Conservation (phyloP, 2,888 invertebrate genomes). For the Ariolimax columbianus region DNA sequence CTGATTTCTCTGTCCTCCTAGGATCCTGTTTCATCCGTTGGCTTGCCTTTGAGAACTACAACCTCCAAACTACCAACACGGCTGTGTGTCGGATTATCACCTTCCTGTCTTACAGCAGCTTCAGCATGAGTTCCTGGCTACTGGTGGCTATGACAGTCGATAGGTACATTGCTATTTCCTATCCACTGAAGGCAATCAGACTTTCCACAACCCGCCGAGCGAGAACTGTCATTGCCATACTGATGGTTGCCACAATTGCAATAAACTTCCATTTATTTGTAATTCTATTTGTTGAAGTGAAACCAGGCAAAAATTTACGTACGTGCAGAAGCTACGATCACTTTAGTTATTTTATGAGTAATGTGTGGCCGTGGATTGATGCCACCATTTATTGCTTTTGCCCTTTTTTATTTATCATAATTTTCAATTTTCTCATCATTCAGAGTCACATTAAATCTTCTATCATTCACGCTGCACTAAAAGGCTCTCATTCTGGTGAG, state of each 20-base stretch:
- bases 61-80: slow-evolving; percentile 38
- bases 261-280: slow-evolving; percentile 68
- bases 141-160: slow-evolving; percentile 73
- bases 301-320: slow-evolving; percentile 51
- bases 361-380: slow-evolving; percentile 71
- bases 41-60: slow-evolving; percentile 56
- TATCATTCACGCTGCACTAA: slow-evolving; percentile 50
- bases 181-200: slow-evolving; percentile 63
- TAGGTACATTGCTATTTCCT: slow-evolving; percentile 65
- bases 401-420: slow-evolving; percentile 65
- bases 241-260: slow-evolving; percentile 56
- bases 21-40: slow-evolving; percentile 64
- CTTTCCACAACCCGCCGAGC: slow-evolving; percentile 62
- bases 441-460: slow-evolving; percentile 57
- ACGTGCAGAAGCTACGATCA: slow-evolving; percentile 57
- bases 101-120: slow-evolving; percentile 65
- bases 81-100: slow-evolving; percentile 59
- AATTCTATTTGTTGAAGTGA: slow-evolving; percentile 58
- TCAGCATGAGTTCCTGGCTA: slow-evolving; percentile 68
- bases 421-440: slow-evolving; percentile 70
- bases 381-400: slow-evolving; percentile 69
- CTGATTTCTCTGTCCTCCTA: slow-evolving; percentile 66
- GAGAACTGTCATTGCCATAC: slow-evolving; percentile 53
- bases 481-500: slow-evolving; percentile 8
- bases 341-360: slow-evolving; percentile 61